Evolutionary conservation across 2,888 invertebrate genomes (phyloP).

Genomic region (Cantharis flavilabris): DNA sequence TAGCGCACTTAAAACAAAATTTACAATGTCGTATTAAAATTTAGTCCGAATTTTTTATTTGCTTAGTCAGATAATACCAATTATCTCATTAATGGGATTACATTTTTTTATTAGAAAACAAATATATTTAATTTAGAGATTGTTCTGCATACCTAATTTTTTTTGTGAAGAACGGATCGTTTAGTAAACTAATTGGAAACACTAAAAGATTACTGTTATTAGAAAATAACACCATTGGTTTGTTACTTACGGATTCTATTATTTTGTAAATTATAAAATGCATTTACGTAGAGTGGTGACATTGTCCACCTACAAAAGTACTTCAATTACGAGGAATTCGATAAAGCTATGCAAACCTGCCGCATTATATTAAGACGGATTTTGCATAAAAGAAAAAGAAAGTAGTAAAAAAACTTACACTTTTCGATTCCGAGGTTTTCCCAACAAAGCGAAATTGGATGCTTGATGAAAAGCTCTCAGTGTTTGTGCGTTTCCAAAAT

Average conservation of each 20-base stretch:
- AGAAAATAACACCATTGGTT: neutral
- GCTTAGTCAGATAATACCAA: neutral
- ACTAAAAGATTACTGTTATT: conserved; percentile 37
- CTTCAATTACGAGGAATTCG: too few species aligned
- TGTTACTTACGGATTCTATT: conserved; percentile 56
- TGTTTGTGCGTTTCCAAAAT: conserved; percentile 49
- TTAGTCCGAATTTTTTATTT: neutral
- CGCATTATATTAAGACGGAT: too few species aligned
- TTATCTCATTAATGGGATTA: neutral
- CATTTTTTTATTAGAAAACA: neutral
- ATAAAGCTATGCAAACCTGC: too few species aligned
- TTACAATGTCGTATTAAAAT: conserved; percentile 2
- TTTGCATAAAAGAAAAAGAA: too few species aligned
- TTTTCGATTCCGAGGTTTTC: conserved; percentile 39
- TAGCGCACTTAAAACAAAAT: conserved; percentile 48
- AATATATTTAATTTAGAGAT: neutral
- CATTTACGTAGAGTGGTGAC: conserved; percentile 64
- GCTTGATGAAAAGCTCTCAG: conserved; percentile 49
- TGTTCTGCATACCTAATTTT: conserved; percentile 38
- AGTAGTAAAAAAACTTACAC: conserved; percentile 37
- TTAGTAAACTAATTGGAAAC: conserved; percentile 49
- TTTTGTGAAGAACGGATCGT: conserved; percentile 48
- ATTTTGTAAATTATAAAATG: conserved; percentile 65
- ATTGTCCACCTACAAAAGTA: conserved; percentile 48
- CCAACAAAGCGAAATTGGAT: conserved; percentile 45